These are phyloP conservation scores for Alcedo quadribrachys DNA, from an alignment of 2,797 vertebrate species.

Conservation along the genomic window DNA sequence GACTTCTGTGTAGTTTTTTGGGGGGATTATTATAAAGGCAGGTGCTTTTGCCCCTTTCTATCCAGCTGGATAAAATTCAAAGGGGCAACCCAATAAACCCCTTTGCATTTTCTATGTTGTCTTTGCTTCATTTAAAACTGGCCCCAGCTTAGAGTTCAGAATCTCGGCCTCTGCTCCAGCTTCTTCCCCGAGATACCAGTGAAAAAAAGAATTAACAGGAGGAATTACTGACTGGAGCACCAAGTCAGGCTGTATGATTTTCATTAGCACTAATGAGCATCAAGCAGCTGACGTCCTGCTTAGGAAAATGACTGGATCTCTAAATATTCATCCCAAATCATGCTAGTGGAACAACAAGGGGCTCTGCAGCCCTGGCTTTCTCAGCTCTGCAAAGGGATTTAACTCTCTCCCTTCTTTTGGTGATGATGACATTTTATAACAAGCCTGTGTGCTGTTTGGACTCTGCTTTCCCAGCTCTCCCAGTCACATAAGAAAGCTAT, in stretches of 20 bases:
- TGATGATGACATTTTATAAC: background rate
- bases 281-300: background rate
- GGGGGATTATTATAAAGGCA: background rate
- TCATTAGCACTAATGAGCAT: slow-evolving; percentile 16
- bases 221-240: slow-evolving; percentile 22
- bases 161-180: background rate
- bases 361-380: background rate
- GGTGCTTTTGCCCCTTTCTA: background rate
- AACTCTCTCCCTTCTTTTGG: background rate
- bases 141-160: background rate
- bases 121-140: background rate
- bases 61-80: background rate
- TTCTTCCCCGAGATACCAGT: background rate
- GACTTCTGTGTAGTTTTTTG: background rate
- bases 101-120: background rate
- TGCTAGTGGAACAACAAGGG: accelerated
- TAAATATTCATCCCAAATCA: background rate
- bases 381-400: background rate
- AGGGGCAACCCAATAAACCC: background rate
- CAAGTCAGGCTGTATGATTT: slow-evolving; percentile 3
- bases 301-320: slow-evolving; percentile 24
- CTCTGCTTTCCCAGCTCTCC: background rate
- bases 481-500: background rate
- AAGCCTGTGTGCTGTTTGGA: background rate
- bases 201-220: background rate